phyloP scores from a whole-genome alignment of 2,888 invertebrate species.

The Chrysolina americana region DNA sequence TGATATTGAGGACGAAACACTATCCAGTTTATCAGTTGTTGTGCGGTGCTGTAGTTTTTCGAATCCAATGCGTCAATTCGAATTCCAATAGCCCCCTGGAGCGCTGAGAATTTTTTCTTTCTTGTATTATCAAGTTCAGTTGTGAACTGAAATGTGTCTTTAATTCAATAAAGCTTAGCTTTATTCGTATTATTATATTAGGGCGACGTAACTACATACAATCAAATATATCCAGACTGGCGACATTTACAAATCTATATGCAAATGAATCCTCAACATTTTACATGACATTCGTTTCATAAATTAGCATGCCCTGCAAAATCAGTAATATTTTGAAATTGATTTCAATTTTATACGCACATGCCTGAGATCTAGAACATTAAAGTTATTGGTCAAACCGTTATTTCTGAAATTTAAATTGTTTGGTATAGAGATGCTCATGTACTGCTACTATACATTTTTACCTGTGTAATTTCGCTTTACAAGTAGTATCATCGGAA shows the following conservation, averaged over 20 bases:
- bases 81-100: too few relatives aligned
- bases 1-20: too few relatives aligned
- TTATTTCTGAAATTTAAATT: slow-evolving; percentile 50
- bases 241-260: slow-evolving; percentile 53
- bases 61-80: too few relatives aligned
- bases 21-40: too few relatives aligned
- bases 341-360: slow-evolving; percentile 54
- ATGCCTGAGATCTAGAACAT: slow-evolving; percentile 52
- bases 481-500: slow-evolving; percentile 26
- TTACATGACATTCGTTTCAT: slow-evolving; percentile 55
- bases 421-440: slow-evolving; percentile 35
- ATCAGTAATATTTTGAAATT: slow-evolving; percentile 50
- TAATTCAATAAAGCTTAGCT: too few relatives aligned
- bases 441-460: slow-evolving; percentile 37
- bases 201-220: not conserved
- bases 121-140: too few relatives aligned
- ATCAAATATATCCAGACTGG: slow-evolving; percentile 44
- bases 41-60: too few relatives aligned
- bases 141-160: too few relatives aligned
- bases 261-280: slow-evolving; percentile 56
- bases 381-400: slow-evolving; percentile 54
- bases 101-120: too few relatives aligned
- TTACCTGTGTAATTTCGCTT: slow-evolving; percentile 39
- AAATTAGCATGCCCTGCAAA: slow-evolving; percentile 52
- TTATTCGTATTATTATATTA: not conserved